These are phyloP conservation scores for Encarsia formosa DNA, from an alignment of 2,888 invertebrate species.

Conservation along the genomic window DNA sequence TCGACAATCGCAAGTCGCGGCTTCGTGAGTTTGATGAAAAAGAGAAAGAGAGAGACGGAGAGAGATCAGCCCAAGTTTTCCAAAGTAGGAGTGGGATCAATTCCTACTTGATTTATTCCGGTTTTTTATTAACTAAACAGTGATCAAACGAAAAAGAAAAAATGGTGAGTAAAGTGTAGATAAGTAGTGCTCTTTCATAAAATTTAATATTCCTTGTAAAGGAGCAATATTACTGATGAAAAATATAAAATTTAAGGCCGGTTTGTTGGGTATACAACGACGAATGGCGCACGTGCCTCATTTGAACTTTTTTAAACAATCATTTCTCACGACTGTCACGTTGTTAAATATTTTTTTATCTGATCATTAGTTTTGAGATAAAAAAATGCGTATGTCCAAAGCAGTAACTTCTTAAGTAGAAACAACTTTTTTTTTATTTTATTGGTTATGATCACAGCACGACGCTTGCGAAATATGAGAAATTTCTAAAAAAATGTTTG, in stretches of 20 bases:
- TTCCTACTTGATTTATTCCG: constrained; percentile 13
- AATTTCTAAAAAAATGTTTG: neutral
- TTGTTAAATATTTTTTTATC: too few species aligned
- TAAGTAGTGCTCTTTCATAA: too few species aligned
- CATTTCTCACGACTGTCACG: too few species aligned
- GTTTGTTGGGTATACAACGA: constrained; percentile 24
- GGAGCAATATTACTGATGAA: too few species aligned
- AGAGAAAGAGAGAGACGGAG: neutral
- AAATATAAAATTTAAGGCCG: too few species aligned
- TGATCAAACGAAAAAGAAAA: constrained; percentile 21
- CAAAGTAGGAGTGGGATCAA: constrained; percentile 21
- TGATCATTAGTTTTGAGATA: too few species aligned
- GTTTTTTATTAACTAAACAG: constrained; percentile 4
- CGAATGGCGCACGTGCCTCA: constrained; percentile 43
- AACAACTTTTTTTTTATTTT: too few species aligned
- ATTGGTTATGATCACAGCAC: constrained; percentile 14
- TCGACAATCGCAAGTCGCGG: too few species aligned
- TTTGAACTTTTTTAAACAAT: too few species aligned
- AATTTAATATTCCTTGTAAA: too few species aligned
- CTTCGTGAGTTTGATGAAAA: neutral
- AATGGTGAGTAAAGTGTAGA: constrained; percentile 28
- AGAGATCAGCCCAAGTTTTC: constrained; percentile 23
- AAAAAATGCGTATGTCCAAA: too few species aligned
- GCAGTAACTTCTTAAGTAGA: too few species aligned
- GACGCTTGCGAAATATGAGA: neutral